Evolutionary conservation across 1,140 invertebrate species (phyloP), one percentile per base, ranked within the genome.

Genomic region (Patella vulgata): DNA sequence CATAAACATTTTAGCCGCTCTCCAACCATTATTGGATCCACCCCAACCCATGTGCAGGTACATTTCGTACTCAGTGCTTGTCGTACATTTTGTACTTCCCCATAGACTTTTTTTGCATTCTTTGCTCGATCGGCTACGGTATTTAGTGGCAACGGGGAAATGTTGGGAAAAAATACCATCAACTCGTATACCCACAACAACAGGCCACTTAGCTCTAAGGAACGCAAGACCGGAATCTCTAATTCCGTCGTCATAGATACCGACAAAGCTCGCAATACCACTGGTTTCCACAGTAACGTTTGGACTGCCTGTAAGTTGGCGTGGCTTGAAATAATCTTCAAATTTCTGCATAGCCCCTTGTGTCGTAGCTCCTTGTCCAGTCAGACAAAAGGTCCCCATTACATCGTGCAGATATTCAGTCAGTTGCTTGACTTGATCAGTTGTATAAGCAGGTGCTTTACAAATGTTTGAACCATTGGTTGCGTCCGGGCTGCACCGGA

Each of bases 71-170:
- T 62, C 51, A 5, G 42, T 54, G 9, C 23, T n/a, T 0, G 42
- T 54, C 40, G 19, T 55, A 44, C 59, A 62, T n/a, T 42, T 47
- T 9, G 33, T 36, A 2, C 11, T 27, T 2, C 44, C 8, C n/a
- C n/a, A n/a, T n/a, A n/a, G n/a, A n/a, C n/a, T n/a, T 23, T 50
- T 40, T 33, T 21, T 36, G 51, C 58, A 52, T 17, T 50, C 33
- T 47, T 50, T 61, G 23, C 40, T 42, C 23, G 42, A 30, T 21
- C 52, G 58, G 4, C 21, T 48, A n/a, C 58, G 42, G 36, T 60
- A 60, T 43, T 61, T 46, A 27, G 64, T 66, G 39, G 59, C 59
- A 25, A 66, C 64, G 44, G 64, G 57, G 58, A 56, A 66, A 53
- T 66, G 64, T 40, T 59, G 57, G 9, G 42, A 48, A 31, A 66